A percentile compares a stretch with the other conserved stretches of the same genome.
Conservation (phyloP, 2,888 invertebrate genomes). For the Gandaritis pyraliata region DNA sequence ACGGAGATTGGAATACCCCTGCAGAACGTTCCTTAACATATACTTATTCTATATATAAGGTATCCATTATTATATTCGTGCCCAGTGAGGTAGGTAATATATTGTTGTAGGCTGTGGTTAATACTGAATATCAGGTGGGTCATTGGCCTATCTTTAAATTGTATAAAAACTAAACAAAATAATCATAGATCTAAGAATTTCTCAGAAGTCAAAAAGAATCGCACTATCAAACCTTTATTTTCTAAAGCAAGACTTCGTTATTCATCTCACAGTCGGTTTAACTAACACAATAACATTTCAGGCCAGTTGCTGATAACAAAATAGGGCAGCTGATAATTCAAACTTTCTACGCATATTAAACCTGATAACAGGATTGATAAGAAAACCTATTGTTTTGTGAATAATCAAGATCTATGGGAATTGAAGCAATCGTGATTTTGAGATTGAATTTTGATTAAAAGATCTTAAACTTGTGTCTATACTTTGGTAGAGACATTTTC, state of each 20-base stretch:
- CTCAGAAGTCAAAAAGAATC: too few relatives aligned
- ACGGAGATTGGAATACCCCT: too few relatives aligned
- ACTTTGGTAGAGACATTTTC: too few relatives aligned
- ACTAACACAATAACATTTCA: conserved; percentile 75
- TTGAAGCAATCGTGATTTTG: conserved; percentile 69
- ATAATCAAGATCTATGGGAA: conserved; percentile 50
- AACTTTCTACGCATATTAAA: conserved; percentile 82
- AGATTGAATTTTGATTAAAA: conserved; percentile 66
- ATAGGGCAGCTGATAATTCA: conserved; percentile 75
- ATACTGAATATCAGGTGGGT: too few relatives aligned
- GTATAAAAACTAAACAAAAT: too few relatives aligned
- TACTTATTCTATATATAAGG: too few relatives aligned
- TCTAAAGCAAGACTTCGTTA: conserved; percentile 17
- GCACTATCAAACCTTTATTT: conserved; percentile 3
- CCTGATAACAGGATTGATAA: conserved; percentile 74
- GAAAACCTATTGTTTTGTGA: conserved; percentile 66
- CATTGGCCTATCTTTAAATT: too few relatives aligned
- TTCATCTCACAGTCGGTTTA: conserved; percentile 72
- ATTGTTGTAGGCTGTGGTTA: too few relatives aligned
- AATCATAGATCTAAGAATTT: too few relatives aligned
- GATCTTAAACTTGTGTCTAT: conserved; percentile 2
- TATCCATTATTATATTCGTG: too few relatives aligned
- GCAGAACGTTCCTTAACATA: too few relatives aligned
- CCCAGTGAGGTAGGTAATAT: too few relatives aligned
- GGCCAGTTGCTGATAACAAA: conserved; percentile 73